phyloP scores from a whole-genome alignment of 1,140 invertebrate species.

The Zaprionus ornatus region DNA sequence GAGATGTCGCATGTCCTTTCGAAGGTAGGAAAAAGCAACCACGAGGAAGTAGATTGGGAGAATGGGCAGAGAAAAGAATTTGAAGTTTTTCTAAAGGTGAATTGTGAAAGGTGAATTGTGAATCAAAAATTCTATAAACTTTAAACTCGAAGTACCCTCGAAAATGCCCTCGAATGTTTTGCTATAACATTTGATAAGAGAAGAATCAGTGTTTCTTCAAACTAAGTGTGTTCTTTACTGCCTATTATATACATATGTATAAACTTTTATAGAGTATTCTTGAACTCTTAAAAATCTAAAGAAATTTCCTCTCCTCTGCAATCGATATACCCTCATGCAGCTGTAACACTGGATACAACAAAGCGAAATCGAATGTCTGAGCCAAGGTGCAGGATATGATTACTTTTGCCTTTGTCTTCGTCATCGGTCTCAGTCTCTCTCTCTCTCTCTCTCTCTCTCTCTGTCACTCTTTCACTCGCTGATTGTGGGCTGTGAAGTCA shows the following conservation, averaged over 20 bases:
- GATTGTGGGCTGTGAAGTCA: constrained; percentile 61
- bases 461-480: constrained; percentile 39
- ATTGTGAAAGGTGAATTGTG: not conserved
- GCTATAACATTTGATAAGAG: no score
- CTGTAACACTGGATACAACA: constrained; percentile 22
- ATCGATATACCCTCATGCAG: not conserved
- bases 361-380: constrained; percentile 9
- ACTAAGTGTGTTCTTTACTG: no score
- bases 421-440: not conserved
- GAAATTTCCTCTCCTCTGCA: not conserved
- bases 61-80: not conserved
- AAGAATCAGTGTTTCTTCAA: no score
- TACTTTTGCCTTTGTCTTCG: constrained; percentile 74
- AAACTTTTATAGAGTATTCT: no score
- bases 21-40: not conserved
- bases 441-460: not conserved
- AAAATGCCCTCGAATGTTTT: not conserved
- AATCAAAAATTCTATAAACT: not conserved
- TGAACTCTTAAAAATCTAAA: not conserved
- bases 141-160: not conserved
- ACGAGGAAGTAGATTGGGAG: not conserved
- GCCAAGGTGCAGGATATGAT: constrained; percentile 57
- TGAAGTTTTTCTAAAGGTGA: not conserved
- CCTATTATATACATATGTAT: no score
- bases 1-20: constrained; percentile 33